Conservation (phyloP, 2,888 invertebrate species). For the Luperina testacea region DNA sequence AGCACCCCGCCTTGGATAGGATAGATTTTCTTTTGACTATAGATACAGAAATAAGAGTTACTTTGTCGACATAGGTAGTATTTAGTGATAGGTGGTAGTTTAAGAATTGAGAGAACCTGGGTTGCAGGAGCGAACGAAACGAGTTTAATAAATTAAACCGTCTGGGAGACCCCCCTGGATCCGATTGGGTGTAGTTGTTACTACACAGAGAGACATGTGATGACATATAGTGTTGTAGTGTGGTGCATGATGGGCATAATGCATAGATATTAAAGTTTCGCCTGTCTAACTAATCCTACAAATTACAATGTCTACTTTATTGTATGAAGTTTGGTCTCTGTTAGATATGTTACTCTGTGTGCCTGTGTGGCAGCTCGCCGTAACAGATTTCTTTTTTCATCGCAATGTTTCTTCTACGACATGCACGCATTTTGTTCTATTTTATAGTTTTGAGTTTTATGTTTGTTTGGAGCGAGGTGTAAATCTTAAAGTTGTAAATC, state of each 20-base stretch:
- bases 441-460: constrained; percentile 62
- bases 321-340: constrained; percentile 9
- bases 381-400: constrained; percentile 32
- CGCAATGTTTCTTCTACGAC: constrained; percentile 26
- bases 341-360: background rate
- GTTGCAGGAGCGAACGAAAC: too few relatives aligned
- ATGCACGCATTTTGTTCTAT: constrained; percentile 36
- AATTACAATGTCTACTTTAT: background rate
- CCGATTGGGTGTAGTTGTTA: too few relatives aligned
- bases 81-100: too few relatives aligned
- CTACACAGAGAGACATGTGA: too few relatives aligned
- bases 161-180: too few relatives aligned
- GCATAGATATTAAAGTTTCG: background rate
- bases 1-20: too few relatives aligned
- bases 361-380: background rate
- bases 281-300: background rate
- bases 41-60: too few relatives aligned
- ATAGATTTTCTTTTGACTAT: too few relatives aligned
- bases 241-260: background rate
- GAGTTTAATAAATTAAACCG: too few relatives aligned
- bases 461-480: constrained; percentile 47
- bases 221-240: too few relatives aligned
- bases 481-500: constrained; percentile 63
- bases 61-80: too few relatives aligned
- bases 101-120: too few relatives aligned